Percentiles rank a stretch among this genome's conserved stretches.
These are phyloP conservation scores for Invenusta paracnida DNA, from an alignment of 2,888 invertebrate species.

Conservation along the genomic window DNA sequence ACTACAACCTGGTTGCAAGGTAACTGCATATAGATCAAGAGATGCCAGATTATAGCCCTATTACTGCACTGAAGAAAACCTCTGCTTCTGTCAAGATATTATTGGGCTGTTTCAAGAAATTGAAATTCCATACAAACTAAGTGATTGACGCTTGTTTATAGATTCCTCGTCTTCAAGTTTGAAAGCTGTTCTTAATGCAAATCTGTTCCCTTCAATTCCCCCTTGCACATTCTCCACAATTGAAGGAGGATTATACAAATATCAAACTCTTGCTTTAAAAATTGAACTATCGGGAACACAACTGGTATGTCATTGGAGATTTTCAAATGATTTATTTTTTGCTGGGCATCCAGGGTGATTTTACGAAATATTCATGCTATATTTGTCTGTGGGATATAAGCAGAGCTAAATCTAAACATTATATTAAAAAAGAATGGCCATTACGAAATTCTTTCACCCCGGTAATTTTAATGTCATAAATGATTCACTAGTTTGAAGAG, in stretches of 20 bases:
- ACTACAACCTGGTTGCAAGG: not conserved
- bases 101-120: constrained; percentile 9
- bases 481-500: not conserved
- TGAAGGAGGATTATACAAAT: constrained; percentile 20
- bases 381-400: not conserved
- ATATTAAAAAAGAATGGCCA: constrained; percentile 15
- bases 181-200: constrained; percentile 28
- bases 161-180: not conserved
- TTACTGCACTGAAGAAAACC: not conserved
- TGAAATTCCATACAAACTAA: not conserved
- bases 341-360: not conserved
- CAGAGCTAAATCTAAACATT: not conserved
- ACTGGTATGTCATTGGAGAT: constrained; percentile 12
- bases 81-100: not conserved
- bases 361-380: not conserved
- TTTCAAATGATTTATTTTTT: not conserved
- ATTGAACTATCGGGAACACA: not conserved
- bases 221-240: not conserved
- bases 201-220: constrained; percentile 3
- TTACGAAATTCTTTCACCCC: not conserved
- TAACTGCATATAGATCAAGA: not conserved
- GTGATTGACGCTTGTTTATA: not conserved
- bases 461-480: not conserved
- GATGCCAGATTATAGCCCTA: not conserved
- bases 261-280: not conserved